These are phyloP conservation scores for Bembecia ichneumoniformis DNA, from an alignment of 2,888 invertebrate genomes.

Conservation along the genomic window DNA sequence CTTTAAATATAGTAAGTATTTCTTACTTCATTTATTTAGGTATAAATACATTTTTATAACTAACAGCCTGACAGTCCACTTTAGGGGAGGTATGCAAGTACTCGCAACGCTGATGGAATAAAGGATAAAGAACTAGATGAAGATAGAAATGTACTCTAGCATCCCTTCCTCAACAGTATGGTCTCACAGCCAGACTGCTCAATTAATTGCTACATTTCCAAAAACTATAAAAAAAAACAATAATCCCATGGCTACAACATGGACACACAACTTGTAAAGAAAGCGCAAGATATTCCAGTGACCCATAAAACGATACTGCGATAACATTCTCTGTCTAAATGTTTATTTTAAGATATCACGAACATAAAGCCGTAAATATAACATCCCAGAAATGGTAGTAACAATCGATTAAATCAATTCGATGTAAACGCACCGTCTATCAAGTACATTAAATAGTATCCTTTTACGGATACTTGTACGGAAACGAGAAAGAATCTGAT, in stretches of 20 bases:
- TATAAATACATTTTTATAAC: no score
- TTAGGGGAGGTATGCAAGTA: no score
- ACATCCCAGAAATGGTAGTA: slow-evolving; percentile 15
- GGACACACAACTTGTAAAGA: neutral
- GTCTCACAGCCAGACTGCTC: no score
- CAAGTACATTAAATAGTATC: slow-evolving; percentile 1
- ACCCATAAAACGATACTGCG: neutral
- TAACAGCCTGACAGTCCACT: no score
- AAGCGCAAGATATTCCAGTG: no score
- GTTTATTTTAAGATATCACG: neutral
- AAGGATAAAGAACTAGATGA: no score
- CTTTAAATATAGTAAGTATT: no score
- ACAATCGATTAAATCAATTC: slow-evolving; percentile 10
- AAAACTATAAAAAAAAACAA: neutral
- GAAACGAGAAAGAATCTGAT: slow-evolving; percentile 35
- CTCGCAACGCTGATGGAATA: no score
- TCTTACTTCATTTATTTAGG: no score
- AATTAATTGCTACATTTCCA: no score
- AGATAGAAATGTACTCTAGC: no score
- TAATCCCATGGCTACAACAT: neutral
- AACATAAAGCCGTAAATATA: slow-evolving; percentile 12
- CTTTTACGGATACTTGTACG: slow-evolving; percentile 10
- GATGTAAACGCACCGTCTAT: slow-evolving; percentile 7
- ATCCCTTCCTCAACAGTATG: no score
- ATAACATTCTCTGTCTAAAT: neutral